These are phyloP conservation scores for Trichogramma dendrolimi DNA, from an alignment of 2,888 invertebrate species.

Conservation along the genomic window DNA sequence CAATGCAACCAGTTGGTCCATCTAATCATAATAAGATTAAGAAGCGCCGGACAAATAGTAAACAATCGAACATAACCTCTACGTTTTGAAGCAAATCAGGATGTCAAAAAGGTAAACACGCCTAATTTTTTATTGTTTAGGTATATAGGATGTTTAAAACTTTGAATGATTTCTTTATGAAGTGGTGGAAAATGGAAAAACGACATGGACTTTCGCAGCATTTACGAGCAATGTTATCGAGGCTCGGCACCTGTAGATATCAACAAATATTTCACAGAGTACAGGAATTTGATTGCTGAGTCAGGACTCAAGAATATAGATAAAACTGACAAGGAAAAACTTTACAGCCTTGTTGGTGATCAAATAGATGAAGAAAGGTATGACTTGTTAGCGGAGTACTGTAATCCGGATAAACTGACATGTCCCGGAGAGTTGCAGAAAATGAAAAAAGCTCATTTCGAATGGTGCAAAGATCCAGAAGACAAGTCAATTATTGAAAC, in stretches of 20 bases:
- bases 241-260: constrained; percentile 28
- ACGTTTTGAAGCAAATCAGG: too few relatives aligned
- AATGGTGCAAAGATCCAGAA: constrained; percentile 30
- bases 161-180: neutral
- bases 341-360: constrained; percentile 32
- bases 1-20: too few relatives aligned
- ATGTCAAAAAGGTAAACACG: too few relatives aligned
- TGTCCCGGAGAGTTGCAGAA: constrained; percentile 39
- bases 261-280: constrained; percentile 26
- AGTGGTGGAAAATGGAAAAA: neutral
- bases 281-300: constrained; percentile 15
- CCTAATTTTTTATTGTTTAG: too few relatives aligned
- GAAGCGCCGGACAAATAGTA: too few relatives aligned
- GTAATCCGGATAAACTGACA: constrained; percentile 48
- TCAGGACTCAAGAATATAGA: constrained; percentile 9
- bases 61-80: too few relatives aligned
- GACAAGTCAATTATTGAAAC: constrained; percentile 30
- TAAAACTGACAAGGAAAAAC: neutral
- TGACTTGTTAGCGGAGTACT: constrained; percentile 51
- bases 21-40: too few relatives aligned
- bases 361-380: constrained; percentile 51
- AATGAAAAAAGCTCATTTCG: constrained; percentile 25
- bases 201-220: constrained; percentile 8
- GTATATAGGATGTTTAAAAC: too few relatives aligned
- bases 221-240: constrained; percentile 32